Conservation (phyloP, 2,797 vertebrate species). For the Tapera naevia region DNA sequence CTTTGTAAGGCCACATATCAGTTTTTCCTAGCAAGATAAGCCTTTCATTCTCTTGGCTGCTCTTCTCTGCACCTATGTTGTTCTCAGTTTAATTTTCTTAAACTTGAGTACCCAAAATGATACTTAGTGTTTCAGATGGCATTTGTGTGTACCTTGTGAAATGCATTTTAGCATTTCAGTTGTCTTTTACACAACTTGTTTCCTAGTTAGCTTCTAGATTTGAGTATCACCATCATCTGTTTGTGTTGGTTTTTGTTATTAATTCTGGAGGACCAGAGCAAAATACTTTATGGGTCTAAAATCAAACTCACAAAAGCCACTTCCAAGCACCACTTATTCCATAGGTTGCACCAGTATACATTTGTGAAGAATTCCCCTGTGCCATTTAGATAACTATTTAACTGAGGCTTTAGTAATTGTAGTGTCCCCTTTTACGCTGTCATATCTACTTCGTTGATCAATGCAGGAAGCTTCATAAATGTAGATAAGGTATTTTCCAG, state of each 20-base stretch:
- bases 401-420: not conserved
- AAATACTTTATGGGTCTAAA: not conserved
- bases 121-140: not conserved
- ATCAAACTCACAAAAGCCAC: not conserved
- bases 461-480: conserved; percentile 48
- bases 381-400: not conserved
- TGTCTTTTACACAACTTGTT: not conserved
- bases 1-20: not conserved
- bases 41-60: not conserved
- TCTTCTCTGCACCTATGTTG: not conserved
- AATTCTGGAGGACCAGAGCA: not conserved
- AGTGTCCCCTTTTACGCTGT: not conserved
- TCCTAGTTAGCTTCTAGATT: not conserved
- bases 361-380: not conserved
- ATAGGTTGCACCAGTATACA: not conserved
- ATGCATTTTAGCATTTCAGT: not conserved
- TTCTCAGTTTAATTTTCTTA: not conserved
- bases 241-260: not conserved
- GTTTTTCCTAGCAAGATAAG: not conserved
- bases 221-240: not conserved
- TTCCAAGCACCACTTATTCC: not conserved
- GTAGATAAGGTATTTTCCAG: conserved; percentile 52
- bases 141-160: not conserved
- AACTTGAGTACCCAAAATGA: not conserved
- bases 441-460: conserved; percentile 21